Conservation (phyloP, 2,797 vertebrate species). For the Prunella strophiata region DNA sequence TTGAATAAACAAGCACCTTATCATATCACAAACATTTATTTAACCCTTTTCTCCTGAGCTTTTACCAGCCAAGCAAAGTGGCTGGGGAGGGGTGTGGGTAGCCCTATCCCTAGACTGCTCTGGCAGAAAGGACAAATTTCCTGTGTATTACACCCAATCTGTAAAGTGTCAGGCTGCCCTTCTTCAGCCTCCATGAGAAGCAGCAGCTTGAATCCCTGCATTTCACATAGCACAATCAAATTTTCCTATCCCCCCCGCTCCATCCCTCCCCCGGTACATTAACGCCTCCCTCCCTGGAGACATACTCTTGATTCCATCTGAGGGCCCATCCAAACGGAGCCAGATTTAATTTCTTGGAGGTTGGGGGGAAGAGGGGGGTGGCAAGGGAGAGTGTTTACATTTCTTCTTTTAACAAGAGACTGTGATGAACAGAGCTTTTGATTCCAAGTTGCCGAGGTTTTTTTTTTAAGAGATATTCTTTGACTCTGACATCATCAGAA, state of each 20-base stretch:
- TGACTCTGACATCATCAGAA: slow-evolving; percentile 78
- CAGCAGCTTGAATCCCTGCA: slow-evolving; percentile 62
- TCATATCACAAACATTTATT: slow-evolving; percentile 99
- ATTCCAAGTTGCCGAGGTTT: slow-evolving; percentile 8
- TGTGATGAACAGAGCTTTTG: slow-evolving; percentile 69
- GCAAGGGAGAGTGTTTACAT: slow-evolving; percentile 70
- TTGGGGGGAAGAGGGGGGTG: neutral
- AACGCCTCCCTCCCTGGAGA: slow-evolving; percentile 68
- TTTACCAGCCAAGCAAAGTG: slow-evolving; percentile 80
- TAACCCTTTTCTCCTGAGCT: slow-evolving; percentile 91
- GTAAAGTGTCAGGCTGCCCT: slow-evolving; percentile 79
- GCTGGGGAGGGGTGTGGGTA: slow-evolving; percentile 62
- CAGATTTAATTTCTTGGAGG: slow-evolving; percentile 73
- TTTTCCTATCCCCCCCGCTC: neutral
- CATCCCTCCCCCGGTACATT: slow-evolving; percentile 58
- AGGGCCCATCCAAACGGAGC: slow-evolving; percentile 64
- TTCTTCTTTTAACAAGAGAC: slow-evolving; percentile 76
- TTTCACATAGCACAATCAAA: slow-evolving; percentile 64
- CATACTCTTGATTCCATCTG: slow-evolving; percentile 63
- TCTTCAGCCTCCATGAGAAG: slow-evolving; percentile 66
- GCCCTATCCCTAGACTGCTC: slow-evolving; percentile 75
- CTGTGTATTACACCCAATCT: slow-evolving; percentile 81
- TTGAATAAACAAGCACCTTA: slow-evolving; percentile 97
- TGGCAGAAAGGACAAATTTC: slow-evolving; percentile 83
- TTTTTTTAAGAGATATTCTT: slow-evolving; percentile 69